phyloP scores from a whole-genome alignment of 2,113 vertebrate species.

The Sylvia atricapilla region DNA sequence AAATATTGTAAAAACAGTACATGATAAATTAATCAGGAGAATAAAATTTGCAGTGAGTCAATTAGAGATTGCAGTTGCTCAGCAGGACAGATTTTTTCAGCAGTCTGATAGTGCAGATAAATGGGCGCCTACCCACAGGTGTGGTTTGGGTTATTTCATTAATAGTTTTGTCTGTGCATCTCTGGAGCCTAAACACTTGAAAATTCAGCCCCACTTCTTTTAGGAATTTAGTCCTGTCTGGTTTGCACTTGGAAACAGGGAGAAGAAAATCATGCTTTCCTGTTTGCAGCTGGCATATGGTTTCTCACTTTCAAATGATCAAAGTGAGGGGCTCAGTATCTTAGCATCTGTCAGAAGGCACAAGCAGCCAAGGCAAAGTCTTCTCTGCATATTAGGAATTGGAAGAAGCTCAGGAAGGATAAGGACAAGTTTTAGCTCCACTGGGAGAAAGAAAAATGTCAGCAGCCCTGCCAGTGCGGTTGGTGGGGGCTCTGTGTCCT shows the following conservation, averaged over 20 bases:
- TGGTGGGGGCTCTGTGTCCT: accelerated
- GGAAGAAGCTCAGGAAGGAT: background rate
- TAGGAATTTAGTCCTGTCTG: background rate
- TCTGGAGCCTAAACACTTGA: conserved; percentile 27
- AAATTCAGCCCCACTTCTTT: background rate
- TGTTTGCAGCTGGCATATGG: background rate
- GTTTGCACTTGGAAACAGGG: background rate
- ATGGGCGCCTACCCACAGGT: background rate
- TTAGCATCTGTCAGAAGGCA: background rate
- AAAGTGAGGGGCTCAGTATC: background rate
- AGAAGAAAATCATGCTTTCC: background rate
- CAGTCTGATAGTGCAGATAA: conserved; percentile 19
- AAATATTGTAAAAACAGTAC: background rate
- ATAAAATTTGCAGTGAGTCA: background rate
- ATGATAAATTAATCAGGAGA: background rate
- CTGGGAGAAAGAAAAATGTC: background rate
- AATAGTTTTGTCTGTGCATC: conserved; percentile 23
- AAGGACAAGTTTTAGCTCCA: background rate
- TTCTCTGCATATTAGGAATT: background rate
- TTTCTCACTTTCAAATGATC: background rate
- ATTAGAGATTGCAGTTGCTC: background rate
- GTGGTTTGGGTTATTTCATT: background rate
- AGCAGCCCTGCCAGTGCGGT: background rate
- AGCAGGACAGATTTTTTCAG: background rate
- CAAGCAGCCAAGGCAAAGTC: background rate